A percentile compares a stretch with the other conserved stretches of the same genome.
Conservation (phyloP, 2,113 vertebrate species). For the Rhipidura dahli region DNA sequence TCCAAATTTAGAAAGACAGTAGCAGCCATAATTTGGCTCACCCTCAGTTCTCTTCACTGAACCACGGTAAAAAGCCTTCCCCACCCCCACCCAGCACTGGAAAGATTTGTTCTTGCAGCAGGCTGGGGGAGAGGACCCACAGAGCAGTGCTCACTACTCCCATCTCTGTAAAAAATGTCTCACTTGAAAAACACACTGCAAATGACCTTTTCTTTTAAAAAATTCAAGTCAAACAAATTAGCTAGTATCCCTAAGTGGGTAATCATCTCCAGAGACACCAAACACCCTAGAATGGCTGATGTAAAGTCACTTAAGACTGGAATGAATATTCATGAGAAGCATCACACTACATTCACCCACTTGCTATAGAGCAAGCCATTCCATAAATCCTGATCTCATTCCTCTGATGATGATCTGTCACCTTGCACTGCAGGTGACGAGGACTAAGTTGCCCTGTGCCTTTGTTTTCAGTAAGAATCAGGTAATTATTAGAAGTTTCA, state of each 20-base stretch:
- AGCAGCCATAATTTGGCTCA: background rate
- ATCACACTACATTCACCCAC: fast-evolving
- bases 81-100: fast-evolving
- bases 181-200: background rate
- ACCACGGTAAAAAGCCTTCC: background rate
- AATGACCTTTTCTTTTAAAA: background rate
- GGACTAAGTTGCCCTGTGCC: background rate
- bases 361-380: background rate
- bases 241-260: background rate
- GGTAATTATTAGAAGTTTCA: background rate
- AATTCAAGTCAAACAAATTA: background rate
- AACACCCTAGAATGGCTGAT: background rate
- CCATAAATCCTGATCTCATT: background rate
- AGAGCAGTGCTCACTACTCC: background rate
- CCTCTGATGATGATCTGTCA: background rate
- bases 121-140: background rate
- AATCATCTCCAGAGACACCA: background rate
- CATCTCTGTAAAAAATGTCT: background rate
- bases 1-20: background rate
- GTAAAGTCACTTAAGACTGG: background rate
- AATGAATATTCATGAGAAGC: background rate
- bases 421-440: background rate
- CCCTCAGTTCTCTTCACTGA: background rate
- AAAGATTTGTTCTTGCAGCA: fast-evolving
- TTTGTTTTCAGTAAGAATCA: background rate